Evolutionary conservation across 2,797 vertebrate genomes (phyloP).

Genomic region (Sebastes elongatus): DNA sequence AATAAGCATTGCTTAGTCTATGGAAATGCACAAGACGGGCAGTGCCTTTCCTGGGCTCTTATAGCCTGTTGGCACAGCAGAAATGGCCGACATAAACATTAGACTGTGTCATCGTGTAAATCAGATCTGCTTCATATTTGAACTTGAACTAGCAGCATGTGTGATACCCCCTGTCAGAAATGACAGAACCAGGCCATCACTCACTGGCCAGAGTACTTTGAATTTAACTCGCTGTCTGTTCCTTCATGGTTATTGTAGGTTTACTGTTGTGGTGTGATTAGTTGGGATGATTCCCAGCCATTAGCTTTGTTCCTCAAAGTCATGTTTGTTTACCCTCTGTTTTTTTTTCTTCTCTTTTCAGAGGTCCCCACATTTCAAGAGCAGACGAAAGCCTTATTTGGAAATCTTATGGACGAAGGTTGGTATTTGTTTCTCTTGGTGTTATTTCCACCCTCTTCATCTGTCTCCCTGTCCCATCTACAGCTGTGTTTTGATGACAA

Average conservation of each 20-base stretch:
- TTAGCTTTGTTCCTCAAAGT: neutral
- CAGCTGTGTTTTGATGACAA: neutral
- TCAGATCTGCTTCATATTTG: neutral
- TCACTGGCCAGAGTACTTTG: neutral
- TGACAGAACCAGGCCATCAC: neutral
- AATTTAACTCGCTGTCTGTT: neutral
- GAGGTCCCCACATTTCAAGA: constrained; percentile 86
- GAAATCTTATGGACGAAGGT: constrained; percentile 91
- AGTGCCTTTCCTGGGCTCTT: neutral
- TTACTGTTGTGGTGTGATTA: neutral
- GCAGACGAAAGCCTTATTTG: constrained; percentile 84
- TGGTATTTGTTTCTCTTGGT: constrained; percentile 39
- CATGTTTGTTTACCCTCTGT: constrained; percentile 11
- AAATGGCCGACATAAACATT: neutral
- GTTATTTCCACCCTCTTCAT: neutral
- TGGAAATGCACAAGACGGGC: neutral
- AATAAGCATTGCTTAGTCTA: neutral
- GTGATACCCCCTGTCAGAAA: neutral
- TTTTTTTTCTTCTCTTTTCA: constrained; percentile 56
- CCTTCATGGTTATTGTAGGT: neutral
- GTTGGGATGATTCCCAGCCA: neutral
- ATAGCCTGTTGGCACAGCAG: neutral
- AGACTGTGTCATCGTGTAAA: neutral
- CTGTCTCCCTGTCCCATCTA: neutral
- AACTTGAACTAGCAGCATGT: neutral